A percentile compares a stretch with the other conserved stretches of the same genome.
Evolutionary conservation across 2,113 vertebrate genomes (phyloP).

Genomic region (Platichthys flesus): DNA sequence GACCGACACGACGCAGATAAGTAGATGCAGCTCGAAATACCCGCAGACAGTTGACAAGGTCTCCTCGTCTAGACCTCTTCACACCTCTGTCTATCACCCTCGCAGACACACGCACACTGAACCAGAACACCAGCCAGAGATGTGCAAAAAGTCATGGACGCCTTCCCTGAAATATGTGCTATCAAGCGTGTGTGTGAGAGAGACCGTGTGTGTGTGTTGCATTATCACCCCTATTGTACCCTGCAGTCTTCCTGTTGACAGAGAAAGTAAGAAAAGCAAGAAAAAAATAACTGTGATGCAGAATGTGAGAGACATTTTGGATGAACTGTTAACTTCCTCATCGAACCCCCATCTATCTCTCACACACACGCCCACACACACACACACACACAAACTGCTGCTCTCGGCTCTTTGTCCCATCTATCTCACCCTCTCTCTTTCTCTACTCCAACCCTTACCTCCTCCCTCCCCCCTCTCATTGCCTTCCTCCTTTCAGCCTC

Average conservation of each 20-base stretch:
- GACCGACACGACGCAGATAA: slow-evolving; percentile 22
- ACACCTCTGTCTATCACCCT: slow-evolving; percentile 25
- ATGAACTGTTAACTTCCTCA: slow-evolving; percentile 60
- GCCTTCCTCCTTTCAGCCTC: slow-evolving; percentile 36
- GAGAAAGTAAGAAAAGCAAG: slow-evolving; percentile 32
- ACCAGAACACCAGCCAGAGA: neutral
- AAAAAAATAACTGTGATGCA: slow-evolving; percentile 42
- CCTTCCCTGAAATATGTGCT: neutral
- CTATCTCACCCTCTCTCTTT: slow-evolving; percentile 3
- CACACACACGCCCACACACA: slow-evolving; percentile 13
- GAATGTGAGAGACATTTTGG: slow-evolving; percentile 57
- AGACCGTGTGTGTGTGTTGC: slow-evolving; percentile 4
- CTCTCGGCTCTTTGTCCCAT: slow-evolving; percentile 43
- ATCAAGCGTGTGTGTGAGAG: slow-evolving; percentile 18
- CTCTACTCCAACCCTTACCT: neutral
- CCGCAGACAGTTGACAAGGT: neutral
- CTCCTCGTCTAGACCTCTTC: neutral
- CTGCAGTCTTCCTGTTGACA: slow-evolving; percentile 53
- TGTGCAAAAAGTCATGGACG: neutral
- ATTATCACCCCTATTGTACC: slow-evolving; percentile 53
- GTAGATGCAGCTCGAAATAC: slow-evolving; percentile 7
- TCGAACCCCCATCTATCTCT: slow-evolving; percentile 32
- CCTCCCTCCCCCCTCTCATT: neutral
- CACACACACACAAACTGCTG: slow-evolving; percentile 8
- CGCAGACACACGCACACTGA: neutral